Evolutionary conservation across 2,888 invertebrate species (phyloP).

Genomic region (Folsomia candida): DNA sequence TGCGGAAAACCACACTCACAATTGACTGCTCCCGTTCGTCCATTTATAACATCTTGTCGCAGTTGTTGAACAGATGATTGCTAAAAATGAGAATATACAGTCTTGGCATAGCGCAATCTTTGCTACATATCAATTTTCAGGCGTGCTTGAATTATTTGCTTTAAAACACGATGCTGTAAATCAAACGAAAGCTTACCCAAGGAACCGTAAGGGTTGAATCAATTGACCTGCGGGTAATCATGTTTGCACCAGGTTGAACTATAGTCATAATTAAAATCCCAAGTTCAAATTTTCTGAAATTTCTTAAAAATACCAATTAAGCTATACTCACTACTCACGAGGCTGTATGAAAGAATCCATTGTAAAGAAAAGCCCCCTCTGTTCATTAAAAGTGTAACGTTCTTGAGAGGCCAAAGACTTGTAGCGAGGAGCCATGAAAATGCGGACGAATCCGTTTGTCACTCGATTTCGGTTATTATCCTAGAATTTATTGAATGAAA

Average conservation of each 20-base stretch:
- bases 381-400: constrained; percentile 61
- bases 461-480: constrained; percentile 53
- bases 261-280: too few species aligned
- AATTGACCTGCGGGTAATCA: constrained; percentile 64
- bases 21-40: not conserved
- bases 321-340: constrained; percentile 58
- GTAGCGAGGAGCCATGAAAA: constrained; percentile 66
- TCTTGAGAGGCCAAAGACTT: constrained; percentile 56
- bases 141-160: too few species aligned
- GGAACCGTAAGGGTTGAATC: constrained; percentile 81
- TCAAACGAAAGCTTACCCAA: too few species aligned
- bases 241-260: constrained; percentile 63
- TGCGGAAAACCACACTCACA: constrained; percentile 66
- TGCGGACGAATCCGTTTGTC: constrained; percentile 64
- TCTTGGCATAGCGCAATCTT: too few species aligned
- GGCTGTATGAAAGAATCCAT: constrained; percentile 67
- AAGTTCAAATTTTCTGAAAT: too few species aligned
- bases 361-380: constrained; percentile 67
- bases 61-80: constrained; percentile 68
- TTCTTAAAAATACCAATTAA: not conserved
- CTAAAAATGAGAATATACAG: too few species aligned
- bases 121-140: too few species aligned
- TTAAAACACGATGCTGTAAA: too few species aligned
- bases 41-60: constrained; percentile 50
- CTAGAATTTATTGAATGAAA: constrained; percentile 21